These are phyloP conservation scores for Eupithecia dodoneata DNA, from an alignment of 2,888 invertebrate genomes.

Conservation along the genomic window DNA sequence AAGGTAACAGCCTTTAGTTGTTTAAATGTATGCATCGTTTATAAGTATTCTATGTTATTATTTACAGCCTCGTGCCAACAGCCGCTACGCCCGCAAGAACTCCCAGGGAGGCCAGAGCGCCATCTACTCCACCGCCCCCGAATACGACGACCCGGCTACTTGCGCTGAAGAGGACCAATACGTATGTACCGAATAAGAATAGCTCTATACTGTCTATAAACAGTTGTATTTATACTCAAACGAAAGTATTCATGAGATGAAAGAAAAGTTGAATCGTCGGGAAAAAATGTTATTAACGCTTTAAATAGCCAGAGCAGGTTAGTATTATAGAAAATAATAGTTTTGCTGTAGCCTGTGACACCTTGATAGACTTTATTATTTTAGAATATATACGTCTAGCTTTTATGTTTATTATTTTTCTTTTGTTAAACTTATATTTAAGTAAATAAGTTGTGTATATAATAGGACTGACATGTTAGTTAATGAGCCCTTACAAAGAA, in stretches of 20 bases:
- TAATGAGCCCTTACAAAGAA: no score
- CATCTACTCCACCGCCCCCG: constrained; percentile 92
- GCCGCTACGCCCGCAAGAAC: constrained; percentile 88
- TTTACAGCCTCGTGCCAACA: constrained; percentile 86
- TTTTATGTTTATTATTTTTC: no score
- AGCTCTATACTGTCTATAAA: neutral
- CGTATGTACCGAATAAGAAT: constrained; percentile 69
- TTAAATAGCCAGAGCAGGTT: no score
- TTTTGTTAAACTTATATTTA: no score
- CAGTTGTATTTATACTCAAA: neutral
- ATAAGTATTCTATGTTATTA: neutral
- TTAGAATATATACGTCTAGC: no score
- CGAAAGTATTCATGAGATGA: neutral
- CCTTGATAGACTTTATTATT: no score
- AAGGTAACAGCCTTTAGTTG: neutral
- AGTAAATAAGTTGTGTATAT: no score
- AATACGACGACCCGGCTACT: constrained; percentile 97
- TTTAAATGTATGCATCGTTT: neutral
- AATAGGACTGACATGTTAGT: no score
- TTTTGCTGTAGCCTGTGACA: no score
- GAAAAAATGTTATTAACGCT: no score
- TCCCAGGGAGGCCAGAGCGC: constrained; percentile 93
- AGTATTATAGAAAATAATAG: no score
- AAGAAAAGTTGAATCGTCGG: neutral
- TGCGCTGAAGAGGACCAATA: constrained; percentile 97